Evolutionary conservation across 2,113 vertebrate species (phyloP).

Genomic region (Rousettus leschenaultii): DNA sequence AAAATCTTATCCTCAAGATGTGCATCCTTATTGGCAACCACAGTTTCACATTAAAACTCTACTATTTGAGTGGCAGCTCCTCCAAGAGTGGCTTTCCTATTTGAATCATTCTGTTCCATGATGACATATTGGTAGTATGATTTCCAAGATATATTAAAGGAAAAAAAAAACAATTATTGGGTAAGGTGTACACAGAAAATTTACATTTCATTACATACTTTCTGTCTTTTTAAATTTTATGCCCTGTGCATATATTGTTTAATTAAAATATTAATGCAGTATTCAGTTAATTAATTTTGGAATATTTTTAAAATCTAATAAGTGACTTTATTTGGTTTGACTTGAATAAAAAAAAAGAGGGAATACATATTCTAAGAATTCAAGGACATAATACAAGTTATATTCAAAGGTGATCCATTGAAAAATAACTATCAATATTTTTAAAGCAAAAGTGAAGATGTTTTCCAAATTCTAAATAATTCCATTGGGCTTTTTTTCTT

Average conservation of each 20-base stretch:
- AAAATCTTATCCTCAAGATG: not conserved
- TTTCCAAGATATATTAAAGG: not conserved
- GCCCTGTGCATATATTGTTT: not conserved
- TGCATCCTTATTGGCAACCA: not conserved
- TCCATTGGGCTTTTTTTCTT: not conserved
- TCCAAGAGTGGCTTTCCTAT: not conserved
- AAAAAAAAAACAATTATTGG: not conserved
- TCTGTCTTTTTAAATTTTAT: constrained; percentile 1
- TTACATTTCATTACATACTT: not conserved
- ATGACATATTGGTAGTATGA: not conserved
- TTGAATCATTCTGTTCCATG: not conserved
- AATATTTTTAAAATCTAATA: not conserved
- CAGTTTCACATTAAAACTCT: not conserved
- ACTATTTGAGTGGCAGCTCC: not conserved
- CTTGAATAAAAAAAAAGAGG: not conserved
- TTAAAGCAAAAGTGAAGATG: not conserved
- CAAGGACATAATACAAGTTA: not conserved
- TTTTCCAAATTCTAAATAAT: constrained; percentile 31
- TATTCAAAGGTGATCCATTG: not conserved
- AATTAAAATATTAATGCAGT: not conserved
- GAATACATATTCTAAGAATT: not conserved
- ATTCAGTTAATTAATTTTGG: not conserved
- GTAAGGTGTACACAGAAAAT: not conserved
- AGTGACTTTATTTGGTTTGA: not conserved
- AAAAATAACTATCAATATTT: not conserved